Base-by-base conservation (phyloP, 2,113 vertebrate genomes). In the Verasper variegatus region DNA sequence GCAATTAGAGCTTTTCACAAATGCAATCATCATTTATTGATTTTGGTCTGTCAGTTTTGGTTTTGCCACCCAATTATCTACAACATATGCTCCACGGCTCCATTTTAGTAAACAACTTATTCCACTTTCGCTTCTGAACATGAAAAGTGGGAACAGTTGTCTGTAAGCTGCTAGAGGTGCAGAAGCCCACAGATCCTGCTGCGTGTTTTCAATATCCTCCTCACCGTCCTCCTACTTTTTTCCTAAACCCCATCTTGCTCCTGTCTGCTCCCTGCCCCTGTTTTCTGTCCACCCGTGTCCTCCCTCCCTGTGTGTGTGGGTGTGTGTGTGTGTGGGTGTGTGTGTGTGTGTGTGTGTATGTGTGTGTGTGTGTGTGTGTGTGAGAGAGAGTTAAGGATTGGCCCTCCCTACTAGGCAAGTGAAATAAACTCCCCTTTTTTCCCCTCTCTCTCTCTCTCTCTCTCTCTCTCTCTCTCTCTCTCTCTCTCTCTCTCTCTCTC, bases 261-360 rank as follows among this genome's bases (percentile, higher is more conserved):
- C 82, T 86, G 77, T 87, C 81, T 87, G 78, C 88, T 85, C 81
- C 86, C 88, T 84, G 79, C 87, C 91, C 87, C 87, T 82, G 76
- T 86, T 78, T 71, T 83, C 77, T 72, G 77, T 87, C 85, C 89
- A 85, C 74, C 80, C 86, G 42, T 76, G 78, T 80, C 80, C 76
- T 80, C 79, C 77, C 76, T 71, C 66, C 45, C 27, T 57, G 21
- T 73, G 40, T 56, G 64, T 76, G 75, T 73, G 74, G 54, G 27
- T 74, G 47, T 49, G 47, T 42, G n/a, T 74, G 37, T 55, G 64
- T 76, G 73, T 73, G 75, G 55, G 31, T 74, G 35, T 71, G 45
- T 58, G 31, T 59, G 72, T 56, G 54, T 56, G n/a, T 35, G 26
- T 7, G 63, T 20, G 49, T 60, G 17, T 60, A 40, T 20, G 59